Percentiles rank a stretch among this genome's conserved stretches.
These are phyloP conservation scores for Acanthococcus lagerstroemiae DNA, from an alignment of 2,888 invertebrate species.

Conservation along the genomic window DNA sequence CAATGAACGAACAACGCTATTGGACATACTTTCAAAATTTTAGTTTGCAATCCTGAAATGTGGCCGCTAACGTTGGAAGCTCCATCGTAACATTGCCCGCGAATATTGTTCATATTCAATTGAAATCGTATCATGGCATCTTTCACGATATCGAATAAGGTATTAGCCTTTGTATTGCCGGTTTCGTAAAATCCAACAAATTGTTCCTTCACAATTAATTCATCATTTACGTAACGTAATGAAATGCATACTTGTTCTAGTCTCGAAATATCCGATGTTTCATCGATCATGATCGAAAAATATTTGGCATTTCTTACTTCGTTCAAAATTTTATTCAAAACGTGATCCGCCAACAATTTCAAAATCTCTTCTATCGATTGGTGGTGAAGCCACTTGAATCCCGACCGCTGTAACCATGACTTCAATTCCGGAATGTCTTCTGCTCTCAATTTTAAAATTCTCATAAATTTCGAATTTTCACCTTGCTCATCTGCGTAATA, in stretches of 20 bases:
- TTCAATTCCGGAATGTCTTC: slow-evolving; percentile 18
- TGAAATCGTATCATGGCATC: slow-evolving; percentile 32
- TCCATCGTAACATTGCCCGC: slow-evolving; percentile 37
- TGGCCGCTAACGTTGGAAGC: slow-evolving; percentile 34
- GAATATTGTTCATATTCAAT: slow-evolving; percentile 33
- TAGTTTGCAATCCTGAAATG: slow-evolving; percentile 33
- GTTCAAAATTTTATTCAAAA: neutral
- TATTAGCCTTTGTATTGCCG: slow-evolving; percentile 28
- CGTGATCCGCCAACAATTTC: neutral
- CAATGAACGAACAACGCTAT: slow-evolving; percentile 34
- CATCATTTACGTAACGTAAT: neutral
- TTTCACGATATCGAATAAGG: slow-evolving; percentile 33
- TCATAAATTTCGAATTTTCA: slow-evolving; percentile 14
- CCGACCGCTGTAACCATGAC: slow-evolving; percentile 9
- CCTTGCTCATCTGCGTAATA: neutral
- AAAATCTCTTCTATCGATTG: slow-evolving; percentile 10
- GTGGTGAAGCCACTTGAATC: slow-evolving; percentile 14
- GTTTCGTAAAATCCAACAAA: neutral
- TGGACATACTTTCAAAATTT: slow-evolving; percentile 34
- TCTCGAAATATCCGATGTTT: slow-evolving; percentile 1
- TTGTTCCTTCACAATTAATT: neutral
- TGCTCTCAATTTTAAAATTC: slow-evolving; percentile 14
- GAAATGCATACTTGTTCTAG: neutral
- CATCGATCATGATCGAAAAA: slow-evolving; percentile 6
- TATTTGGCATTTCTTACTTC: neutral